These are phyloP conservation scores for Acrocephalus kingi DNA, from an alignment of 2,113 vertebrate genomes.

Conservation along the genomic window DNA sequence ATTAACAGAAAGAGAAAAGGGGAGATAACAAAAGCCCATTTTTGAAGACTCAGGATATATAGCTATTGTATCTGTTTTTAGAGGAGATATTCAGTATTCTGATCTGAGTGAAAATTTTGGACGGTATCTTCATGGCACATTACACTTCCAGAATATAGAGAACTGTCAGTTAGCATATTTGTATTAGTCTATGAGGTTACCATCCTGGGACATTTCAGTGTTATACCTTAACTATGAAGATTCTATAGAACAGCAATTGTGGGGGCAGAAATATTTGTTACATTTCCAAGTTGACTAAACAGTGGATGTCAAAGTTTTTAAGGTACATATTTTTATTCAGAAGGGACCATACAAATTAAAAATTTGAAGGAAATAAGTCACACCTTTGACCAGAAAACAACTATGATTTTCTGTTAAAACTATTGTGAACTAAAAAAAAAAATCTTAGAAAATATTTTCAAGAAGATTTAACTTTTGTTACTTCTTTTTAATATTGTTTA, in stretches of 20 bases:
- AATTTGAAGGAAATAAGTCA: neutral
- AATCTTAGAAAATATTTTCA: neutral
- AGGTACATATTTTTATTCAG: neutral
- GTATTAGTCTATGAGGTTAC: neutral
- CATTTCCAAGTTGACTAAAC: neutral
- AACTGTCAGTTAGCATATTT: neutral
- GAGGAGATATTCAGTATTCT: neutral
- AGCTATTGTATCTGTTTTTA: neutral
- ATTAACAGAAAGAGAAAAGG: slow-evolving; percentile 46
- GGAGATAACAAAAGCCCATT: neutral
- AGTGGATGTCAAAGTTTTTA: neutral
- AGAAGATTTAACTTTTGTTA: neutral
- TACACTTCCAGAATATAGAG: neutral
- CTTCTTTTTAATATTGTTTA: neutral
- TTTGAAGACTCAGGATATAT: neutral
- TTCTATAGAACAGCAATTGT: neutral
- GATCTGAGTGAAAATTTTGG: neutral
- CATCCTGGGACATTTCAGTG: neutral
- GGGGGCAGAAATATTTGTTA: neutral
- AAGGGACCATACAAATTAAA: neutral
- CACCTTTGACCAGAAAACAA: neutral
- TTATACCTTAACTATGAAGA: neutral
- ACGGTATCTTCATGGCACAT: neutral
- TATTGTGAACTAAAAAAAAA: neutral
- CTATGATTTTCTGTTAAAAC: neutral